A percentile compares a stretch with the other conserved stretches of the same genome.
These are phyloP conservation scores for Enchytraeus crypticus DNA, from an alignment of 2,888 invertebrate genomes.

Conservation along the genomic window DNA sequence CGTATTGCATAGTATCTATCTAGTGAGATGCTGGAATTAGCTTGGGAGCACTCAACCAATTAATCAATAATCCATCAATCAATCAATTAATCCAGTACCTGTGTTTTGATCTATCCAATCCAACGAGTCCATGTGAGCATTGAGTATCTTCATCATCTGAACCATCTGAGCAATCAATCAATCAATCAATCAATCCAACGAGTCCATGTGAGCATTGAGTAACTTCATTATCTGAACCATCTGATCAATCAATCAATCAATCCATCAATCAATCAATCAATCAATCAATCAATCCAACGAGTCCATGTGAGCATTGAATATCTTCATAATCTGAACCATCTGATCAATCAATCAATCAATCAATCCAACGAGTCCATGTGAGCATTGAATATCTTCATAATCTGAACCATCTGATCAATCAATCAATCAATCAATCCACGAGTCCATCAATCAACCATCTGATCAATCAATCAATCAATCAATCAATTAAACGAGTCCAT, in stretches of 20 bases:
- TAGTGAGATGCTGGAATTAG: too few species aligned
- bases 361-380: not conserved
- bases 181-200: not conserved
- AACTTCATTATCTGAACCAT: too few species aligned
- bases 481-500: constrained; percentile 93
- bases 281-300: constrained; percentile 89
- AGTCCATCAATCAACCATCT: too few species aligned
- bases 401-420: too few species aligned
- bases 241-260: too few species aligned
- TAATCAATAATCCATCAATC: too few species aligned
- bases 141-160: constrained; percentile 83
- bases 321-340: constrained; percentile 84
- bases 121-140: constrained; percentile 90
- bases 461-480: constrained; percentile 70
- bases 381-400: not conserved
- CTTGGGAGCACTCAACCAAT: too few species aligned
- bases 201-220: not conserved
- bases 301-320: constrained; percentile 90
- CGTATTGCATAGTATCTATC: too few species aligned
- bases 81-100: too few species aligned
- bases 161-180: constrained; percentile 59
- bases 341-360: constrained; percentile 47
- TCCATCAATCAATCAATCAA: constrained; percentile 65
- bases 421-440: too few species aligned
- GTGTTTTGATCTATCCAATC: constrained; percentile 87